These are phyloP conservation scores for Crambe crambe DNA, from an alignment of 37 sponge, comb jelly and placozoan species.

Conservation along the genomic window DNA sequence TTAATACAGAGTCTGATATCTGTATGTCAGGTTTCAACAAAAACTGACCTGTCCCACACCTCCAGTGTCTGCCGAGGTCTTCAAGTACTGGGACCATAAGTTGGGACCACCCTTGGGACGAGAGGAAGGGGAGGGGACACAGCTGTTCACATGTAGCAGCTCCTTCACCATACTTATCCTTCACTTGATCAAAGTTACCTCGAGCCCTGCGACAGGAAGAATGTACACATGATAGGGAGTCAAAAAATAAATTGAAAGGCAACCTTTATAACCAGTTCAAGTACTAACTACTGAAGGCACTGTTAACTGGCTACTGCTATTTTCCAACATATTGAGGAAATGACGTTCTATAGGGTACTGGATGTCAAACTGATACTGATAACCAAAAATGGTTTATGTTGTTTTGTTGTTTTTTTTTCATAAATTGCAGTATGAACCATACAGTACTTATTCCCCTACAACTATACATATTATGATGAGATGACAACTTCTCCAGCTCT, in stretches of 20 bases:
- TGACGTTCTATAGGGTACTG: too few species aligned
- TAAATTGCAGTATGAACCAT: neutral
- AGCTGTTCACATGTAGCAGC: constrained; percentile 52
- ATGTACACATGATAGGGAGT: neutral
- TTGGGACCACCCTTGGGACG: too few species aligned
- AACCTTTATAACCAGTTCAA: too few species aligned
- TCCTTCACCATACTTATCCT: constrained; percentile 36
- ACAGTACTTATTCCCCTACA: neutral
- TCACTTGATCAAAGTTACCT: constrained; percentile 28
- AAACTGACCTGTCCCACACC: neutral
- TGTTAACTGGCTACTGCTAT: too few species aligned
- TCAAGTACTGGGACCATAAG: neutral
- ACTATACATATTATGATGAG: too few species aligned
- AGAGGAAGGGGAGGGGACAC: neutral
- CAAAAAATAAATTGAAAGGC: too few species aligned
- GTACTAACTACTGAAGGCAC: too few species aligned
- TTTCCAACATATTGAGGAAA: too few species aligned
- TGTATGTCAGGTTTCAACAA: neutral
- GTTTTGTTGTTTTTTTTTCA: neutral
- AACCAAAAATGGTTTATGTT: too few species aligned
- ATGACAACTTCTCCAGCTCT: too few species aligned
- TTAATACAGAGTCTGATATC: too few species aligned
- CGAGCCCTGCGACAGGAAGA: constrained; percentile 27
- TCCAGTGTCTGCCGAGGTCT: neutral
- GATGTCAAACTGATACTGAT: too few species aligned